Conservation (phyloP, 2,888 invertebrate species). For the Epirrhoe alternata region DNA sequence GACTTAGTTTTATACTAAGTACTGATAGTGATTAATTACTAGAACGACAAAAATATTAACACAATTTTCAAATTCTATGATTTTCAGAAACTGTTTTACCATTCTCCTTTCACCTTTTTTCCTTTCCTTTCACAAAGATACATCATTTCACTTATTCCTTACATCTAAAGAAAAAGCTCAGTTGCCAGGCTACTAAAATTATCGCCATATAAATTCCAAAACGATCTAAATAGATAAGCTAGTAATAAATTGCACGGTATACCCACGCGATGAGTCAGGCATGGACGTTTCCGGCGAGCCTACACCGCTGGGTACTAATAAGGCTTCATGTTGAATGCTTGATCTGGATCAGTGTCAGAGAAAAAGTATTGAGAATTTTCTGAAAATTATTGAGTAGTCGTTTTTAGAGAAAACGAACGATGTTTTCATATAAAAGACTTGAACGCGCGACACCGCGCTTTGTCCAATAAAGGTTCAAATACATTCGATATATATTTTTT, state of each 20-base stretch:
- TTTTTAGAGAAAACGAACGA: neutral
- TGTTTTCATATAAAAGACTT: neutral
- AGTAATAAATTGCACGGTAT: conserved; percentile 63
- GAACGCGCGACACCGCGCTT: neutral
- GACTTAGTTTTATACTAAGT: no score
- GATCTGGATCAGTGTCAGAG: conserved; percentile 21
- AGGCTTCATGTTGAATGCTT: conserved; percentile 38
- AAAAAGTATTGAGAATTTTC: no score
- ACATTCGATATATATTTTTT: no score
- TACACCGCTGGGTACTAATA: conserved; percentile 74
- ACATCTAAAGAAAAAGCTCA: neutral
- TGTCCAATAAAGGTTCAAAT: neutral
- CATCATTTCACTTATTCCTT: no score
- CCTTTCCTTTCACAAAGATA: no score
- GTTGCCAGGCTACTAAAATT: neutral
- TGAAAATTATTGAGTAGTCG: no score
- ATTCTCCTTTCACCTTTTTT: no score
- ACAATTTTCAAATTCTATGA: no score
- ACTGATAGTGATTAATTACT: no score
- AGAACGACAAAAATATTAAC: no score
- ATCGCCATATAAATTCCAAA: neutral
- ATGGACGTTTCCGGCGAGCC: conserved; percentile 68
- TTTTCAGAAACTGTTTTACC: no score
- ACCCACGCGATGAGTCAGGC: conserved; percentile 71
- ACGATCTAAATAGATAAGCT: conserved; percentile 8